Conservation (phyloP, 1,140 invertebrate genomes). For the Drosophila kikkawai region DNA sequence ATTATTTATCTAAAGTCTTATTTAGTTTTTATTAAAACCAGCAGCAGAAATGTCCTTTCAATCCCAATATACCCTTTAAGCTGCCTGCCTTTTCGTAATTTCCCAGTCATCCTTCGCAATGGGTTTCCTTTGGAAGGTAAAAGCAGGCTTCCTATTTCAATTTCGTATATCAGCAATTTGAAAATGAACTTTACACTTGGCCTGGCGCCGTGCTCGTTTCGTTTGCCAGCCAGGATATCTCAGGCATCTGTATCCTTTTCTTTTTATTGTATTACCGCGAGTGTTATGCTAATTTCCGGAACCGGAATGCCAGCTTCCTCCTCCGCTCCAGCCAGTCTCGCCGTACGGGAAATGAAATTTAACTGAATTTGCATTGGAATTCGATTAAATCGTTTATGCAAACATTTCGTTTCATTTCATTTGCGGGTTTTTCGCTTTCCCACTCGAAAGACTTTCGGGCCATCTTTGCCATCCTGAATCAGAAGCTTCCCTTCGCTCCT, state of each 20-base stretch:
- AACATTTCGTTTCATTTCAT: constrained; percentile 85
- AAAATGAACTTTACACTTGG: constrained; percentile 71
- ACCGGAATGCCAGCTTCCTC: constrained; percentile 48
- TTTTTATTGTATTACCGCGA: constrained; percentile 81
- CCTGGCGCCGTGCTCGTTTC: constrained; percentile 33
- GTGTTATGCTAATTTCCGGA: constrained; percentile 84
- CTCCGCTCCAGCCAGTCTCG: constrained; percentile 31
- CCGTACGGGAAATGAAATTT: constrained; percentile 82
- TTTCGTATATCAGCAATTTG: constrained; percentile 76
- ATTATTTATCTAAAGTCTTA: too few species aligned
- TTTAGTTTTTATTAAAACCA: background rate
- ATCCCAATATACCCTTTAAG: background rate
- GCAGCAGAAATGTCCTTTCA: background rate
- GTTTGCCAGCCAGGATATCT: constrained; percentile 46
- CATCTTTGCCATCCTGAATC: constrained; percentile 16
- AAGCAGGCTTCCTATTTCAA: constrained; percentile 75
- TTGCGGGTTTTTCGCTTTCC: constrained; percentile 78
- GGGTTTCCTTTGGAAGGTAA: constrained; percentile 42
- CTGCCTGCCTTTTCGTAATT: constrained; percentile 8
- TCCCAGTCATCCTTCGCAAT: constrained; percentile 8
- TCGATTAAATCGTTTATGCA: constrained; percentile 85
- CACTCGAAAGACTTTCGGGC: constrained; percentile 49
- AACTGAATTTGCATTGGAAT: constrained; percentile 85
- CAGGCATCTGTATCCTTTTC: constrained; percentile 74
- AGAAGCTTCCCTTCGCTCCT: background rate